Conservation (phyloP, 1,140 invertebrate genomes). For the Cherax destructor region DNA sequence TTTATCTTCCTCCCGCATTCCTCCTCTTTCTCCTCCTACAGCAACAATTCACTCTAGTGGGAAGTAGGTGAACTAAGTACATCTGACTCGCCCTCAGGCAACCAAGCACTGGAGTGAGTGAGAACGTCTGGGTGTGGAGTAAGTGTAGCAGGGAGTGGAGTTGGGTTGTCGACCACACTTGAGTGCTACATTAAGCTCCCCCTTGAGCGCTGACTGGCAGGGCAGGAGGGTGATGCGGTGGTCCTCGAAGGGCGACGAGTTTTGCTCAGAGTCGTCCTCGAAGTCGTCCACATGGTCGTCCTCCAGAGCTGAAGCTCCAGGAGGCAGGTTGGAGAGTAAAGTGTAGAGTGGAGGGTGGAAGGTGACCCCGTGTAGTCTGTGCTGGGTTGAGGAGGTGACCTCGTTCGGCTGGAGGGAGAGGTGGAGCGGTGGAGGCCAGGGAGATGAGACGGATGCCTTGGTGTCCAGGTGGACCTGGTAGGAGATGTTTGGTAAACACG, state of each 20-base stretch:
- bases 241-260: background rate
- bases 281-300: background rate
- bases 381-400: background rate
- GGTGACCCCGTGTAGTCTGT: background rate
- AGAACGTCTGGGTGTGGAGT: conserved; percentile 4
- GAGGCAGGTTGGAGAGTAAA: conserved; percentile 24
- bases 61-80: too few species aligned
- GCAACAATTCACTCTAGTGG: too few species aligned
- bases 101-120: conserved; percentile 26
- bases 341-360: conserved; percentile 31
- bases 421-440: background rate
- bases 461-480: conserved; percentile 6
- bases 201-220: background rate
- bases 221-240: background rate
- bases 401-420: background rate
- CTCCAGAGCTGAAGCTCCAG: background rate
- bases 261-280: background rate
- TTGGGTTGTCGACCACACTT: background rate
- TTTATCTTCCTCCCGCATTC: background rate
- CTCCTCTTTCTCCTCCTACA: background rate
- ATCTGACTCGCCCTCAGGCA: background rate
- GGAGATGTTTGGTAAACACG: conserved; percentile 25
- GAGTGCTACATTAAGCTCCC: background rate
- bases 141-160: background rate
- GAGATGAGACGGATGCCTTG: background rate